Evolutionary conservation across 2,888 invertebrate genomes (phyloP), one percentile per base, ranked within the genome.

Genomic region (Cephus rjabovi): DNA sequence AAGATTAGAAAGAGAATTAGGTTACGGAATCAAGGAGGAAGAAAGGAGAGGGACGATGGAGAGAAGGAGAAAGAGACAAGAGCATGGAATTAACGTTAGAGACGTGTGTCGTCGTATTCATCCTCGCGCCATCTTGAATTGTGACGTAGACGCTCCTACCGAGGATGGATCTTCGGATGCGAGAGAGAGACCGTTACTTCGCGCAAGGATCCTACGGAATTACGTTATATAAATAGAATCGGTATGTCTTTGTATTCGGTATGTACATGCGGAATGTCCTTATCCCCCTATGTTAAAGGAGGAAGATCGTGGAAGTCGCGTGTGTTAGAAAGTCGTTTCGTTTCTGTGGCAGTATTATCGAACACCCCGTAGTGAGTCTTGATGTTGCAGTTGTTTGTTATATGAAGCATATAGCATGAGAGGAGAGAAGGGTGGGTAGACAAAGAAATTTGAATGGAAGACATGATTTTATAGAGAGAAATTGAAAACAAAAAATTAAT

Each of bases 281-380:
- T 74, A 34, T 23, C 74, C 34, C 74, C 74, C 34, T 35, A 12
- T 71, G 12, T 30, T 2, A n/a, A 71, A 30, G 70, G 70, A 71
- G n/a, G 33, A 12, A 12, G 30, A 30, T 71, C 71, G 71, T 40
- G 40, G 4, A 15, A 40, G 40, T 40, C 15, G 15, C 40, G 37
- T 40, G 74, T 75, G 31, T 70, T 70, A n/a, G 34, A n/a, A 68
- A 75, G 34, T 74, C 12, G 35, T 79, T 82, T 80, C 76, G 73
- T 83, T 40, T 40, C 85, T 81, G 77, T 77, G 82, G 81, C 88
- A 87, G 86, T 88, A 88, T 87, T 87, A 86, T 81, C 78, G 77
- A 75, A 78, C 80, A 77, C n/a, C 80, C 76, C 80, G 80, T 74
- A 78, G 74, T 68, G 77, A 74, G 79, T 81, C 83, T 84, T 82